A percentile compares a stretch with the other conserved stretches of the same genome.
phyloP scores from a whole-genome alignment of 2,888 invertebrate genomes.

The Synergus gifuensis region DNA sequence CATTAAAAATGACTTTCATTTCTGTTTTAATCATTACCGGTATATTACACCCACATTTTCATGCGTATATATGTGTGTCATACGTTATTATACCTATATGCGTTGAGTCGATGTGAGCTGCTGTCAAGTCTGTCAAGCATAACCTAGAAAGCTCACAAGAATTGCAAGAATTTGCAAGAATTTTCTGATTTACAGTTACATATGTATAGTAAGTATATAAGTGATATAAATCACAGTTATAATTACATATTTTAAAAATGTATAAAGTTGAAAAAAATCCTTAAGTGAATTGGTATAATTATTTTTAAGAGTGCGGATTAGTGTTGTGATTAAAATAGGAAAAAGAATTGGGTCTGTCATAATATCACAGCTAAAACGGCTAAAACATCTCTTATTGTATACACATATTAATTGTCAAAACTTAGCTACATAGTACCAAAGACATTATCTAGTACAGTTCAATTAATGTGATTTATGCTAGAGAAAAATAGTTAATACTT shows the following conservation, averaged over 20 bases:
- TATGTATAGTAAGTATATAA: background rate
- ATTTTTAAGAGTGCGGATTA: background rate
- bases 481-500: background rate
- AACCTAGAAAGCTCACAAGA: no score
- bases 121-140: no score
- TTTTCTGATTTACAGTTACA: background rate
- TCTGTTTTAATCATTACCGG: no score
- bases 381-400: no score
- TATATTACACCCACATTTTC: no score
- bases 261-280: background rate
- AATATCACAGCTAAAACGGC: background rate
- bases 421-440: no score
- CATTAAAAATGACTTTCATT: no score
- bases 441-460: background rate
- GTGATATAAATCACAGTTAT: background rate
- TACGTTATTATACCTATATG: background rate
- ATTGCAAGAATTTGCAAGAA: background rate
- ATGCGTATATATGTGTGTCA: no score
- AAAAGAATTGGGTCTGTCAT: background rate
- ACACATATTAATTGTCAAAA: background rate
- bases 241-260: background rate
- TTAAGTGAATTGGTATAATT: background rate
- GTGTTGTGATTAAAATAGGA: background rate
- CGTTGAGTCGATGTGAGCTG: background rate
- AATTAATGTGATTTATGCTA: background rate